Evolutionary conservation across 2,888 invertebrate species (phyloP), one percentile per base, ranked within the genome.

Genomic region (Trichacis sp.): DNA sequence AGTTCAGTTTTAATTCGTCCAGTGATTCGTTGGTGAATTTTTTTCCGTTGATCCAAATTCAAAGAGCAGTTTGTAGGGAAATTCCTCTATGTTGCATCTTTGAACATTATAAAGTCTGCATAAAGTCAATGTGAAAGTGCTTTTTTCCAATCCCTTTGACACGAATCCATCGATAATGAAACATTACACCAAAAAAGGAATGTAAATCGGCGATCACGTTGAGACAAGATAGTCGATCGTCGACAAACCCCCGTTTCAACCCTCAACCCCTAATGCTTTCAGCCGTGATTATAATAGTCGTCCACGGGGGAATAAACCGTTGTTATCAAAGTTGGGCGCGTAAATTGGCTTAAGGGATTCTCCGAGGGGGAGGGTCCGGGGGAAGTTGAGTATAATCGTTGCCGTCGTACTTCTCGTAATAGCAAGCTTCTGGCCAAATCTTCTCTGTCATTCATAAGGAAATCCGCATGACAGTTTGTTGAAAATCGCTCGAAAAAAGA

Each of bases 281-380:
- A 38, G 45, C 15, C 43, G 49, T 49, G 40, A 56, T 56, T 56
- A 52, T 40, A 47, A 58, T 50, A 60, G 52, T 53, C 59, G 47
- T 46, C 52, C 63, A 52, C 52, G 56, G 60, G 51, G 47, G 65
- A 62, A 71, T 68, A 66, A 68, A 64, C 62, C 56, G 58, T 48
- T 50, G 68, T 60, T 65, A 63, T 63, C 57, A 63, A 69, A 75
- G 78, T 78, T 77, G 72, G 74, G 73, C 73, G 73, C 77, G 77
- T 77, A 81, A 83, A 83, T 82, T 82, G 82, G 82, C 81, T 83
- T 82, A 82, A 80, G 72, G 77, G 82, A 83, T 82, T 83, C 80
- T 63, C 67, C 63, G 64, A 57, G 62, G 69, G 56, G 24, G 24
- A 8, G 24, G 24, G 24, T 3, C 4, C 4, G 24, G 24, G 24